Conservation (phyloP, 2,797 vertebrate species). For the Leptoclinus maculatus region DNA sequence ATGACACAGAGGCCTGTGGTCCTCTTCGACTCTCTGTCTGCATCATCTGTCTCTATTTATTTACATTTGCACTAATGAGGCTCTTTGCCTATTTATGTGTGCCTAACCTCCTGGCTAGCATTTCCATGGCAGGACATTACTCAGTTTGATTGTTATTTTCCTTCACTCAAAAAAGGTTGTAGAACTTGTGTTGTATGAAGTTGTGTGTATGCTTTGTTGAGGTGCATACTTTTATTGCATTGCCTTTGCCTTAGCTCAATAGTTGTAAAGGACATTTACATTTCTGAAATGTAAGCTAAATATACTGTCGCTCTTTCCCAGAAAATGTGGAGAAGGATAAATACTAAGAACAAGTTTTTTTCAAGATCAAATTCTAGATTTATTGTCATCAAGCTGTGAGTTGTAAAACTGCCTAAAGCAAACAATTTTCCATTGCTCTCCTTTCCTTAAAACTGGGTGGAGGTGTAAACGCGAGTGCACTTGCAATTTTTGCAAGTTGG, state of each 20-base stretch:
- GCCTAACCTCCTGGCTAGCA: slow-evolving; percentile 50
- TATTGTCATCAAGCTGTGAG: neutral
- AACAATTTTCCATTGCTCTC: neutral
- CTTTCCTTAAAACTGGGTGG: neutral
- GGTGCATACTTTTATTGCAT: neutral
- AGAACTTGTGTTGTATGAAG: slow-evolving; percentile 7
- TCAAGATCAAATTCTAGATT: neutral
- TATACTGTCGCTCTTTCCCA: neutral
- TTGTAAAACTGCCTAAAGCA: neutral
- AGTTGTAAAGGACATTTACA: slow-evolving; percentile 54
- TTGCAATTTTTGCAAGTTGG: neutral
- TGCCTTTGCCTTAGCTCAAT: slow-evolving; percentile 47
- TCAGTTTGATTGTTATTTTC: slow-evolving; percentile 21
- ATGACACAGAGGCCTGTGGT: slow-evolving; percentile 33
- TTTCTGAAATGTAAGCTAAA: slow-evolving; percentile 47
- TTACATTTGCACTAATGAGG: slow-evolving; percentile 60
- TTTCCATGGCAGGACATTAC: slow-evolving; percentile 24
- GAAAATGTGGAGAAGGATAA: neutral
- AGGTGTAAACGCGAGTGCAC: neutral
- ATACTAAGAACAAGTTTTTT: neutral
- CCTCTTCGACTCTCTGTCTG: slow-evolving; percentile 26
- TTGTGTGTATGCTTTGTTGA: slow-evolving; percentile 1
- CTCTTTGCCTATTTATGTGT: slow-evolving; percentile 40
- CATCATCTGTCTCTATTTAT: slow-evolving; percentile 55
- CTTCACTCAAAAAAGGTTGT: neutral